Evolutionary conservation across 2,888 invertebrate species (phyloP).

Genomic region (Iphiclides podalirius): DNA sequence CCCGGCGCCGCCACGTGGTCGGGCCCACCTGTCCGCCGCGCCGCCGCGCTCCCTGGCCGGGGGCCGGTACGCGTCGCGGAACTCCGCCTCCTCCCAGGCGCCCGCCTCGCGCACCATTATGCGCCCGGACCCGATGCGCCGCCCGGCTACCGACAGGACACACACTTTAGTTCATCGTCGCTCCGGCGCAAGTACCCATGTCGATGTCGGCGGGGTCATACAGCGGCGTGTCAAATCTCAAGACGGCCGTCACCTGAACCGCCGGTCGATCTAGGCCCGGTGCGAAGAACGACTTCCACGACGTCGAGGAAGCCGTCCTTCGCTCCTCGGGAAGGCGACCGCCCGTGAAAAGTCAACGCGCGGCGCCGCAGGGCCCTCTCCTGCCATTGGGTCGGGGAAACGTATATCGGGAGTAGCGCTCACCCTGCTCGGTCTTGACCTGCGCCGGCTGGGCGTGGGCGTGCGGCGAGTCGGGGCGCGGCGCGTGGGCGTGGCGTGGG

Average conservation of each 20-base stretch:
- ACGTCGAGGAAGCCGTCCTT: too few relatives aligned
- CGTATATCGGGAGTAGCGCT: too few relatives aligned
- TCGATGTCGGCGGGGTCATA: constrained; percentile 55
- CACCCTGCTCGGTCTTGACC: constrained; percentile 53
- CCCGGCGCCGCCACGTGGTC: too few relatives aligned
- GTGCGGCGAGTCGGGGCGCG: constrained; percentile 61
- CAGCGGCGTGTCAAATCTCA: constrained; percentile 45
- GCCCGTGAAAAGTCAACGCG: too few relatives aligned
- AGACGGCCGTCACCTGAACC: constrained; percentile 49
- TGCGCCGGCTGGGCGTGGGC: constrained; percentile 40
- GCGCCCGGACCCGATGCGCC: constrained; percentile 92
- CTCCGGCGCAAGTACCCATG: too few relatives aligned
- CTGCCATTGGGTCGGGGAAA: too few relatives aligned
- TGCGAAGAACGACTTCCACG: background rate
- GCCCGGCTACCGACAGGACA: constrained; percentile 44
- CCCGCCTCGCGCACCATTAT: constrained; percentile 84
- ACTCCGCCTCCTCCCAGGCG: constrained; percentile 43
- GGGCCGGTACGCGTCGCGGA: constrained; percentile 46
- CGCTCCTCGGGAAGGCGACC: too few relatives aligned
- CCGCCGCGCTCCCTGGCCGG: constrained; percentile 41
- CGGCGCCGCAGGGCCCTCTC: constrained; percentile 34
- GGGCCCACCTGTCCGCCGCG: too few relatives aligned
- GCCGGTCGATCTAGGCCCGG: constrained; percentile 46
- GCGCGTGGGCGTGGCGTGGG: constrained; percentile 63
- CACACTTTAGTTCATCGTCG: too few relatives aligned